Percentiles rank a stretch among this genome's conserved stretches.
Conservation (phyloP, 1,140 invertebrate species). For the Lanistes nyassanus region DNA sequence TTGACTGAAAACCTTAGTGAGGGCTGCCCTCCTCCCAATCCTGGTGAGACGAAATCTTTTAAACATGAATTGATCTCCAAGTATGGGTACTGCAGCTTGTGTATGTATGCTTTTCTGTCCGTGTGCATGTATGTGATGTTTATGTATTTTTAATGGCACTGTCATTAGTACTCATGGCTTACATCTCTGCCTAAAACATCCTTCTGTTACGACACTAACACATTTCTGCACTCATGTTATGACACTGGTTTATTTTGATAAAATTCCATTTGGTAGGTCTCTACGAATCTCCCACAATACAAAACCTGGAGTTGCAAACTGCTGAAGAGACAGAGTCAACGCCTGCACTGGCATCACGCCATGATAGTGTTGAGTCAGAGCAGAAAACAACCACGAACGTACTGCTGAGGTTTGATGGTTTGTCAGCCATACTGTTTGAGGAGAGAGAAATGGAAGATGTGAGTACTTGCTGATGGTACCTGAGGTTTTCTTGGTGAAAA, state of each 20-base stretch:
- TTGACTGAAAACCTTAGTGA: constrained; percentile 72
- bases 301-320: constrained; percentile 28
- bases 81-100: neutral
- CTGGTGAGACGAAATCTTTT: constrained; percentile 34
- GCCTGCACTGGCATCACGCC: constrained; percentile 18
- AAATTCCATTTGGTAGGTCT: constrained; percentile 20
- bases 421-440: constrained; percentile 46
- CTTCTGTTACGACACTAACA: neutral
- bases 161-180: neutral
- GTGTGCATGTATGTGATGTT: neutral
- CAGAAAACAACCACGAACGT: constrained; percentile 43
- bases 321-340: constrained; percentile 35
- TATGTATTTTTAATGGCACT: neutral
- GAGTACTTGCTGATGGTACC: neutral
- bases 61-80: no score
- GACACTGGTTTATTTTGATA: neutral
- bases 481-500: no score
- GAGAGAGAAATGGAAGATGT: constrained; percentile 37
- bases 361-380: constrained; percentile 26
- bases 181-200: neutral
- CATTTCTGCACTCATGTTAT: no score
- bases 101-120: neutral
- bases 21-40: constrained; percentile 49
- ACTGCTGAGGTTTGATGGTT: constrained; percentile 51
- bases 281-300: constrained; percentile 38